phyloP scores from a whole-genome alignment of 2,888 invertebrate genomes.

The Drosophila nr. perissopoda region DNA sequence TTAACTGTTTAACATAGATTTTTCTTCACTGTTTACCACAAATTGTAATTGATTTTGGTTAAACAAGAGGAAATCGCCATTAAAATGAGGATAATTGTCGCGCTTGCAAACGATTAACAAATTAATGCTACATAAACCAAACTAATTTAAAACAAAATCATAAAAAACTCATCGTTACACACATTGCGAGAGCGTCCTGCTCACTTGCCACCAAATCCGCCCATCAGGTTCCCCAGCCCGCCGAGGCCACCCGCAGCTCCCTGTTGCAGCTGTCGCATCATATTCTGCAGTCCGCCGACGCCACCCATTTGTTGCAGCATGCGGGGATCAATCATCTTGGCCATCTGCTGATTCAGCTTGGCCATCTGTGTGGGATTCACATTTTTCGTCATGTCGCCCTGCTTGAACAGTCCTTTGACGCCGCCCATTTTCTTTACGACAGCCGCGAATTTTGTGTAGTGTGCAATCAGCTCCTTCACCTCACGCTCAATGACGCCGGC shows the following conservation, averaged over 20 bases:
- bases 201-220: conserved; percentile 86
- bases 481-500: conserved; percentile 97
- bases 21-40: conserved; percentile 22
- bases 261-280: conserved; percentile 94
- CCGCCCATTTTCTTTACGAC: conserved; percentile 99
- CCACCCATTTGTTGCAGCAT: conserved; percentile 99
- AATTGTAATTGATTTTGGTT: conserved; percentile 45
- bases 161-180: conserved; percentile 55
- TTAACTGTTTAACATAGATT: conserved; percentile 49
- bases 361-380: conserved; percentile 99
- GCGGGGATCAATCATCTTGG: conserved; percentile 99
- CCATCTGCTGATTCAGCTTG: conserved; percentile 99
- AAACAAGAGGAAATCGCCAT: conserved; percentile 36
- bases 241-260: conserved; percentile 88
- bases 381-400: conserved; percentile 99
- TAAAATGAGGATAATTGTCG: conserved; percentile 37
- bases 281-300: conserved; percentile 97
- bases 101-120: conserved; percentile 54
- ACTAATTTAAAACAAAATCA: conserved; percentile 66
- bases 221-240: conserved; percentile 88
- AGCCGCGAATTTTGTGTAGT: conserved; percentile 99
- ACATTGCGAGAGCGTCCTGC: conserved; percentile 10
- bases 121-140: conserved; percentile 64
- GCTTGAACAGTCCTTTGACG: conserved; percentile 99
- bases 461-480: conserved; percentile 98